Evolutionary conservation across 2,113 vertebrate genomes (phyloP).

Genomic region (Glareola pratincola): DNA sequence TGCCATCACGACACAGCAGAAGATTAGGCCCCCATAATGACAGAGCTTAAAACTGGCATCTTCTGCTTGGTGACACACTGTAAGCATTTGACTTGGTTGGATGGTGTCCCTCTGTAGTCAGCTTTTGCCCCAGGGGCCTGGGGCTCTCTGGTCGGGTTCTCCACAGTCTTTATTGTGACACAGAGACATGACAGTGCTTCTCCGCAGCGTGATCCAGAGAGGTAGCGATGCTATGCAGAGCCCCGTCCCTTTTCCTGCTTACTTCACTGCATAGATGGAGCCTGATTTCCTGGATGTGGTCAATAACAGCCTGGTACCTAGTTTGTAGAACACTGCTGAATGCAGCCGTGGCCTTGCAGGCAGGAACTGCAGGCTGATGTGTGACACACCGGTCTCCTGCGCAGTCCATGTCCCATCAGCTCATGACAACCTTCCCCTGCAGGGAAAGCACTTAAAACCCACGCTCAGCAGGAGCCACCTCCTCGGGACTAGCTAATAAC

Average conservation of each 20-base stretch:
- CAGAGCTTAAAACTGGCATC: background rate
- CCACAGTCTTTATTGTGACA: background rate
- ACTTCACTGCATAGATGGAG: background rate
- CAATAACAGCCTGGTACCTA: background rate
- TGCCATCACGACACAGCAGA: background rate
- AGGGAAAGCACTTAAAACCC: background rate
- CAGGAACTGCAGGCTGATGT: background rate
- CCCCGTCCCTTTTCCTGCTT: background rate
- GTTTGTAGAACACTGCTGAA: background rate
- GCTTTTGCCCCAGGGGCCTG: background rate
- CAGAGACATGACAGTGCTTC: background rate
- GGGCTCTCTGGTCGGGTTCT: background rate
- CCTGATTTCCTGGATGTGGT: background rate
- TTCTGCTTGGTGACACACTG: background rate
- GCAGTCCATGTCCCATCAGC: accelerated
- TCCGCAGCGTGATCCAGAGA: background rate
- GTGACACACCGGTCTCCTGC: background rate
- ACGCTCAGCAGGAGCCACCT: background rate
- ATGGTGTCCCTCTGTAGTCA: background rate
- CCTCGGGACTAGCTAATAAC: background rate
- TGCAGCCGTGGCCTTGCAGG: background rate
- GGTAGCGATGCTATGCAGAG: background rate
- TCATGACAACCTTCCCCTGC: background rate
- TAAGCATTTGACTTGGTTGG: background rate
- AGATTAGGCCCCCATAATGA: background rate